Base-by-base conservation (phyloP, 2,888 invertebrate genomes). In the Mesorhabditis belari region DNA sequence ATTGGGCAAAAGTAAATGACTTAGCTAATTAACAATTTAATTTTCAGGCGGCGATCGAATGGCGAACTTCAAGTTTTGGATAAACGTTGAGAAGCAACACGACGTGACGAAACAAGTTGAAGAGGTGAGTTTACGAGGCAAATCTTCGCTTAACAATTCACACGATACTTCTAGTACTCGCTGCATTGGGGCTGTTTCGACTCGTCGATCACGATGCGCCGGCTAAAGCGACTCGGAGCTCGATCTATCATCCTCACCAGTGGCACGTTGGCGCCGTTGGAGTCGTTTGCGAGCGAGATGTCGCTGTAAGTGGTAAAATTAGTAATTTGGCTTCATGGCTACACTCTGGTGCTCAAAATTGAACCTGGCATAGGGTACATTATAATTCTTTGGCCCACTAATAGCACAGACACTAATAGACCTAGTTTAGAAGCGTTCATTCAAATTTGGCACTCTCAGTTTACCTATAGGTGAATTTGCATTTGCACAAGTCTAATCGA, bases 201-300 rank as follows among this genome's bases (percentile, higher is more conserved):
- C 84, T 92, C 96, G 9, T 92, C 91, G 2, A 91, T 93, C 85
- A 92, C 90, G 21, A 93, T 96, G 92, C 88, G 89, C 71, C 89
- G 90, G 80, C 84, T 96, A 55, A 81, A 89, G 64, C 87, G 87
- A 59, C 87, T 88, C 79, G 90, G 90, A 71, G 87, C 92, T 12
- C 88, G 89, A 65, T 90, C 89, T 77, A 86, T 98, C 26, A 90
- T 99, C 67, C 85, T 99, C 59, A 96, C 98, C 0, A 95, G 95
- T 85, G 98, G 98, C 59, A 99, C 98, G 0, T 83, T 98, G 60
- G 90, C 95, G 5, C 98, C 98, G 0, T 82, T 99, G 17, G 87
- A 88, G 75, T 90, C 92, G 0, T 87, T 95, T 55, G 89, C 90
- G 72, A 88, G 89, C 17, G 95, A 96, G 83, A 85, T 98, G 66